Evolutionary conservation across 2,113 vertebrate genomes (phyloP).

Genomic region (Saiga tatarica): DNA sequence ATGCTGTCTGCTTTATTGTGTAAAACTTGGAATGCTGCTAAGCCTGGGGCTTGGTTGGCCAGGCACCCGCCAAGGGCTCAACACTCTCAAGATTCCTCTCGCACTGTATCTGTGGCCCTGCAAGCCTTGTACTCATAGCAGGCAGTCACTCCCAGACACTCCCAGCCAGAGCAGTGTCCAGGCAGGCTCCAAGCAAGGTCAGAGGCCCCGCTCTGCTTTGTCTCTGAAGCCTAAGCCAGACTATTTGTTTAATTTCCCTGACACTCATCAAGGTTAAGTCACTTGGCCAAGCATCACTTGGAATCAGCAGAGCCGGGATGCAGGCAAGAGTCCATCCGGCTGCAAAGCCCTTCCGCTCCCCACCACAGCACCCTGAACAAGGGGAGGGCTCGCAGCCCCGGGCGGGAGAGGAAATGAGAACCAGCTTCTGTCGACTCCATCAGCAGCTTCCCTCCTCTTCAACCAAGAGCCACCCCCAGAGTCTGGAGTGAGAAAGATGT

Average conservation of each 20-base stretch:
- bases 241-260: not conserved
- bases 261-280: not conserved
- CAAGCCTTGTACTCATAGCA: not conserved
- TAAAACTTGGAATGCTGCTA: not conserved
- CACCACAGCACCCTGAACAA: not conserved
- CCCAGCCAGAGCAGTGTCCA: not conserved
- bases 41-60: not conserved
- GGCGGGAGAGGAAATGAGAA: not conserved
- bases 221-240: not conserved
- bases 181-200: not conserved
- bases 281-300: not conserved
- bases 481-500: not conserved
- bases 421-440: not conserved
- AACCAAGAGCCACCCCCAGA: not conserved
- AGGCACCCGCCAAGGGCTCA: not conserved
- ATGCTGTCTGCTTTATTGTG: not conserved
- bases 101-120: not conserved
- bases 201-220: not conserved
- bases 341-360: not conserved
- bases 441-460: not conserved
- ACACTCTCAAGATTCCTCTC: not conserved
- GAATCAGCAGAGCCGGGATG: not conserved
- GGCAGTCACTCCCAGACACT: not conserved
- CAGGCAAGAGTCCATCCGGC: accelerated
- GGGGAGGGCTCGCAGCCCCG: not conserved